phyloP scores from a whole-genome alignment of 2,797 vertebrate genomes.

The Bradypodion ventrale region DNA sequence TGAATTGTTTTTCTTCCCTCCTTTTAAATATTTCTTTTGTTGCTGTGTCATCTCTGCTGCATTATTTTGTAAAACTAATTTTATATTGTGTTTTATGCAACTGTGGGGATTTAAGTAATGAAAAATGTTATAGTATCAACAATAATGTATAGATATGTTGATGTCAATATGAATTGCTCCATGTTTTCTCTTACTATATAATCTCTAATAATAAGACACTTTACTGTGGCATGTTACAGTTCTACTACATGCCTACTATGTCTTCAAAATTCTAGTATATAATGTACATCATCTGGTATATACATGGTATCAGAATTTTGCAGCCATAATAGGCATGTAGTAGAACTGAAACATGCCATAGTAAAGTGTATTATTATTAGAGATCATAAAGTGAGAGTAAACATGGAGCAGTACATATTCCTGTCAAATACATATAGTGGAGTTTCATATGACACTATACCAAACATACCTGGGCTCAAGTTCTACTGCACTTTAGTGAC shows the following conservation, averaged over 20 bases:
- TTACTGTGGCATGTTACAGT: conserved; percentile 29
- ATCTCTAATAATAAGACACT: neutral
- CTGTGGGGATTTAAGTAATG: conserved; percentile 20
- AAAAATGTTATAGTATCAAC: conserved; percentile 58
- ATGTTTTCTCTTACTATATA: neutral
- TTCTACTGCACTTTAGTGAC: neutral
- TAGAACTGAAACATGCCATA: conserved; percentile 28
- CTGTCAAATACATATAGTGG: neutral
- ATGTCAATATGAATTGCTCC: neutral
- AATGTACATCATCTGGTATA: too few species aligned
- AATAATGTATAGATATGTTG: conserved; percentile 40
- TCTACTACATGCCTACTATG: neutral
- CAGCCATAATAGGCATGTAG: neutral
- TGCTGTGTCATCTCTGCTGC: conserved; percentile 46
- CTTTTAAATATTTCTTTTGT: conserved; percentile 13
- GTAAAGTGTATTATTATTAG: conserved; percentile 2
- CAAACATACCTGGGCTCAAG: neutral
- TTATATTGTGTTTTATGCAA: conserved; percentile 51
- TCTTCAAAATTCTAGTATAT: conserved; percentile 18
- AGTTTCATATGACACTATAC: too few species aligned
- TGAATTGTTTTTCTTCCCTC: conserved; percentile 33
- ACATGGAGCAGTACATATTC: neutral
- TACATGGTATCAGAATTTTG: conserved; percentile 8
- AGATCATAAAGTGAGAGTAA: neutral
- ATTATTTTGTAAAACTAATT: conserved; percentile 48